Evolutionary conservation across 2,888 invertebrate species (phyloP).

Genomic region (Platycheirus rosarum): DNA sequence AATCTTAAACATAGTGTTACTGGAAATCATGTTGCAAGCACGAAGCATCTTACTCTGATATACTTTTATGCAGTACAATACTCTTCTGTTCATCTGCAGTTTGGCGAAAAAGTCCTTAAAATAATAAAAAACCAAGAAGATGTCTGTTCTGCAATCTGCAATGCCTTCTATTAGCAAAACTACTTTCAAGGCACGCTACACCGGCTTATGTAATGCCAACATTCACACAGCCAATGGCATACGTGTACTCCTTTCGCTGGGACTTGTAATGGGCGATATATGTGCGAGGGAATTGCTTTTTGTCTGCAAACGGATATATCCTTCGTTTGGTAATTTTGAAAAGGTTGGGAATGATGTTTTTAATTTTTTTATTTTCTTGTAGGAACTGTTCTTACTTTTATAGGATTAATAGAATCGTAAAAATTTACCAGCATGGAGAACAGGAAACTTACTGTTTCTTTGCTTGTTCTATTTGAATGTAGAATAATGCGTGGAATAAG

Average conservation of each 20-base stretch:
- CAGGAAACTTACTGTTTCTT: neutral
- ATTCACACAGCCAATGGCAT: neutral
- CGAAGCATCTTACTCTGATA: conserved; percentile 50
- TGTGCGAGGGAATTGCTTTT: conserved; percentile 64
- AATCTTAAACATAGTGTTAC: conserved; percentile 66
- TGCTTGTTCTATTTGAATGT: conserved; percentile 6
- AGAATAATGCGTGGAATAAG: conserved; percentile 38
- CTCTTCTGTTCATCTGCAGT: conserved; percentile 1
- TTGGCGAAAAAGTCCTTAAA: conserved; percentile 53
- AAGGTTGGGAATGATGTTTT: conserved; percentile 41
- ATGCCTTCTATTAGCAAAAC: conserved; percentile 69
- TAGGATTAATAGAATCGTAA: conserved; percentile 63
- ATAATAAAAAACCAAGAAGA: conserved; percentile 40
- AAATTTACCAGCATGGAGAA: conserved; percentile 44
- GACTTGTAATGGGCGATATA: conserved; percentile 45
- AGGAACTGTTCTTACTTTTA: conserved; percentile 39
- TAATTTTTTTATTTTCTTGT: conserved; percentile 8
- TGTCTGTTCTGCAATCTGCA: conserved; percentile 48
- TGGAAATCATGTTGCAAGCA: conserved; percentile 65
- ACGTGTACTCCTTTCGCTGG: conserved; percentile 12
- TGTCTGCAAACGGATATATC: conserved; percentile 51
- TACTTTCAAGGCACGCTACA: conserved; percentile 65
- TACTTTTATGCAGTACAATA: neutral
- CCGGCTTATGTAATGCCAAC: conserved; percentile 16
- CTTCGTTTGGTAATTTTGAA: conserved; percentile 48